These are phyloP conservation scores for Drosophila meridionalis DNA, from an alignment of 2,888 invertebrate genomes.

Conservation along the genomic window DNA sequence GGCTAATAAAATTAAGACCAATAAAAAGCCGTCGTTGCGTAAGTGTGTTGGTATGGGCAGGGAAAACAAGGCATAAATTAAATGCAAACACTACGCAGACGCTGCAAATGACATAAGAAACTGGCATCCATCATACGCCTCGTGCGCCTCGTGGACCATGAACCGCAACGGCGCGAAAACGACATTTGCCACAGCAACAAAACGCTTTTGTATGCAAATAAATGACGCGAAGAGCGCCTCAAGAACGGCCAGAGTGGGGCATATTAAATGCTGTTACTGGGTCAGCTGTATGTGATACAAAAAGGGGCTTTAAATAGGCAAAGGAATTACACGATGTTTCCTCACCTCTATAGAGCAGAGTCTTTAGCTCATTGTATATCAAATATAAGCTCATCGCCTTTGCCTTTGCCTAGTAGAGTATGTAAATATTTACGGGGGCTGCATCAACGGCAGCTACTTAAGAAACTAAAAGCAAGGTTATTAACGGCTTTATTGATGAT, in stretches of 20 bases:
- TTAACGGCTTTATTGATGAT: conserved; percentile 41
- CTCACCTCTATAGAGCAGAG: background rate
- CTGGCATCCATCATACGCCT: conserved; percentile 70
- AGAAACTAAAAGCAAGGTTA: conserved; percentile 34
- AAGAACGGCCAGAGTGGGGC: background rate
- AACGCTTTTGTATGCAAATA: conserved; percentile 42
- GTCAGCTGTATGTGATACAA: background rate
- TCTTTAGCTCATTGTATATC: background rate
- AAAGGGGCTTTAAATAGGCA: background rate
- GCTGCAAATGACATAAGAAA: conserved; percentile 46
- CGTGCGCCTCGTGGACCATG: conserved; percentile 61
- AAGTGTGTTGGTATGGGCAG: conserved; percentile 42
- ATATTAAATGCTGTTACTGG: conserved; percentile 9
- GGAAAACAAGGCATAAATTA: conserved; percentile 53
- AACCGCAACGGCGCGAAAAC: conserved; percentile 40
- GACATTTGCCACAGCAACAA: conserved; percentile 26
- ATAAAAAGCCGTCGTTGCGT: conserved; percentile 43
- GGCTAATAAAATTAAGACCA: background rate
- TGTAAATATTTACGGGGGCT: conserved; percentile 1
- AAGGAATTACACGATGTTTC: background rate
- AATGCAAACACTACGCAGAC: conserved; percentile 9
- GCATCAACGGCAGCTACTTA: conserved; percentile 11
- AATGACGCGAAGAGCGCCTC: conserved; percentile 11
- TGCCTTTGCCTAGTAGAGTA: background rate
- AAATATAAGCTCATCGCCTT: background rate